phyloP scores from a whole-genome alignment of 2,113 vertebrate species.

The Axis porcinus region DNA sequence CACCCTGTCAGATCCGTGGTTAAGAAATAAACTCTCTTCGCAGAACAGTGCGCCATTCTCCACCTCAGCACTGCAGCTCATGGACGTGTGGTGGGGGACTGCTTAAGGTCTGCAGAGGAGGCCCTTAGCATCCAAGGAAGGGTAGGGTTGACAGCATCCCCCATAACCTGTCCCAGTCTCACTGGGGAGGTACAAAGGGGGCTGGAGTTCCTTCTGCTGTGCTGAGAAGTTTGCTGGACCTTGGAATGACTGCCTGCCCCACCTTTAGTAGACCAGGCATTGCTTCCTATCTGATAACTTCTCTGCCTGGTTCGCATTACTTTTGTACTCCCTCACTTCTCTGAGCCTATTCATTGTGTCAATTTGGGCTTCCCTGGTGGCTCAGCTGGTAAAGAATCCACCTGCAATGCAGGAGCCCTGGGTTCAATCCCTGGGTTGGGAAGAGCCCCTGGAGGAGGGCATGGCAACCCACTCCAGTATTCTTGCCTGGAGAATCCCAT shows the following conservation, averaged over 20 bases:
- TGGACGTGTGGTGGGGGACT: background rate
- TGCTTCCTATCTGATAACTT: background rate
- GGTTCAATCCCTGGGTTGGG: background rate
- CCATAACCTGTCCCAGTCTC: background rate
- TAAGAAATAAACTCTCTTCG: background rate
- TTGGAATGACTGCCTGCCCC: background rate
- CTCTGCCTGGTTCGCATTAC: background rate
- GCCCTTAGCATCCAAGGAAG: background rate
- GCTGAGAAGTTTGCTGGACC: background rate
- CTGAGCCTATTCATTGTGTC: background rate
- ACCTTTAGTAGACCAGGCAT: background rate
- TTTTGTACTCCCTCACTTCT: background rate
- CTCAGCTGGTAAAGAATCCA: background rate
- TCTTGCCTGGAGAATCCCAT: background rate
- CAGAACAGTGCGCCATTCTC: rapidly evolving
- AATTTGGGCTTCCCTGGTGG: background rate
- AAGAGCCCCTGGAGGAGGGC: background rate
- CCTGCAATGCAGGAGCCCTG: background rate
- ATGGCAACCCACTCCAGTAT: background rate
- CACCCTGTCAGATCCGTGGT: background rate
- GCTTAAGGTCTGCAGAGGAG: background rate
- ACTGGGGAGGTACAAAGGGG: background rate
- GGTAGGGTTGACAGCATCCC: no score
- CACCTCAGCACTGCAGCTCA: rapidly evolving
- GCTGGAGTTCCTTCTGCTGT: background rate